These are phyloP conservation scores for Halictus ligatus DNA, from an alignment of 2,888 invertebrate genomes.

Conservation along the genomic window DNA sequence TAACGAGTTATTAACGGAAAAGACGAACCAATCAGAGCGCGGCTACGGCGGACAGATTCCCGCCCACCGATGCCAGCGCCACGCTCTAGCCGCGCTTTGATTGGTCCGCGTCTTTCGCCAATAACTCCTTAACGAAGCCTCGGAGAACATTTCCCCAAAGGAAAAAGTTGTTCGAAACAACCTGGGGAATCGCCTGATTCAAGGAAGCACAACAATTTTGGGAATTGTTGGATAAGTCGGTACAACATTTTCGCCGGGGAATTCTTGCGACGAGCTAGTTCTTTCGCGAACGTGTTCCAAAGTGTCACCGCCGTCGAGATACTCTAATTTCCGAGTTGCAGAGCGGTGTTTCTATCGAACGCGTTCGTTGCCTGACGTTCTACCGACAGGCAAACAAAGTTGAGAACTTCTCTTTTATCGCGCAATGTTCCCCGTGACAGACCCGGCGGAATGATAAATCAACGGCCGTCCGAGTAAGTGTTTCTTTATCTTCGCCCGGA, in stretches of 20 bases:
- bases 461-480: slow-evolving; percentile 49
- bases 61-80: too few species aligned
- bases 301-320: not conserved
- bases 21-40: too few species aligned
- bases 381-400: slow-evolving; percentile 32
- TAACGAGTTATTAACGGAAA: too few species aligned
- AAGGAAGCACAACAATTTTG: not conserved
- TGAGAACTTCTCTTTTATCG: slow-evolving; percentile 51
- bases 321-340: not conserved
- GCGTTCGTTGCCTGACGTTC: not conserved
- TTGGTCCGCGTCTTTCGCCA: too few species aligned
- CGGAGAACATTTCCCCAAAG: too few species aligned
- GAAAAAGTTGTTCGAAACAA: too few species aligned
- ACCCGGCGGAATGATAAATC: slow-evolving; percentile 55
- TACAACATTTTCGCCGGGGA: not conserved
- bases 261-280: not conserved
- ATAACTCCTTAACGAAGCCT: too few species aligned
- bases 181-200: not conserved
- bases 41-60: too few species aligned
- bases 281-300: not conserved
- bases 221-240: not conserved
- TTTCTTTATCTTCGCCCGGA: slow-evolving; percentile 53
- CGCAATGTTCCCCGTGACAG: slow-evolving; percentile 34
- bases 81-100: too few species aligned
- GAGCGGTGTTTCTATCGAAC: slow-evolving; percentile 2